These are phyloP conservation scores for Drosophila bocqueti DNA, from an alignment of 1,140 invertebrate species.

Conservation along the genomic window DNA sequence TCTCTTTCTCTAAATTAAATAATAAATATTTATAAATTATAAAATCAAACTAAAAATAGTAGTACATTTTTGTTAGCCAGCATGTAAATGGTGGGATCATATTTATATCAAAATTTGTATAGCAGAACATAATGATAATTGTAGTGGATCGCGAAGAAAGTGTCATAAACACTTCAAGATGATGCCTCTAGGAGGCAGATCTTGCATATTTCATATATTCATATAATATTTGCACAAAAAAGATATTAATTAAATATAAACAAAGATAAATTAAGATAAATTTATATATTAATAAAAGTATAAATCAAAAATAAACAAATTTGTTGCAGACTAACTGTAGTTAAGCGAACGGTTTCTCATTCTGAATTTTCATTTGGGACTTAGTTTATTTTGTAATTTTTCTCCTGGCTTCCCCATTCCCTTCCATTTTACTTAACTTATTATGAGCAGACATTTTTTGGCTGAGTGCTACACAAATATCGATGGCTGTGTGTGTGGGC, in stretches of 20 bases:
- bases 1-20: neutral
- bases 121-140: too few relatives aligned
- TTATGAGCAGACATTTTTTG: constrained; percentile 62
- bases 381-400: constrained; percentile 57
- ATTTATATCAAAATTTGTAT: too few relatives aligned
- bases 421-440: constrained; percentile 28
- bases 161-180: neutral
- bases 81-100: too few relatives aligned
- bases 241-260: too few relatives aligned
- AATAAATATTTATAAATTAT: neutral
- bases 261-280: too few relatives aligned
- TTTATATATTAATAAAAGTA: neutral
- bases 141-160: neutral
- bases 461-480: constrained; percentile 56
- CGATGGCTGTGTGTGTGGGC: neutral
- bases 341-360: neutral
- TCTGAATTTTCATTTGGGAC: constrained; percentile 23
- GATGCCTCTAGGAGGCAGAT: neutral
- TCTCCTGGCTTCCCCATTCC: constrained; percentile 32
- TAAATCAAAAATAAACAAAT: neutral
- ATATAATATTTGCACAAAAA: neutral
- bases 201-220: neutral
- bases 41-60: neutral
- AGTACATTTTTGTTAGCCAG: neutral
- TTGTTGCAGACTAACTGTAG: neutral